Percentiles rank a stretch among this genome's conserved stretches.
These are phyloP conservation scores for Myiopsitta monachus DNA, from an alignment of 2,113 vertebrate genomes.

Conservation along the genomic window DNA sequence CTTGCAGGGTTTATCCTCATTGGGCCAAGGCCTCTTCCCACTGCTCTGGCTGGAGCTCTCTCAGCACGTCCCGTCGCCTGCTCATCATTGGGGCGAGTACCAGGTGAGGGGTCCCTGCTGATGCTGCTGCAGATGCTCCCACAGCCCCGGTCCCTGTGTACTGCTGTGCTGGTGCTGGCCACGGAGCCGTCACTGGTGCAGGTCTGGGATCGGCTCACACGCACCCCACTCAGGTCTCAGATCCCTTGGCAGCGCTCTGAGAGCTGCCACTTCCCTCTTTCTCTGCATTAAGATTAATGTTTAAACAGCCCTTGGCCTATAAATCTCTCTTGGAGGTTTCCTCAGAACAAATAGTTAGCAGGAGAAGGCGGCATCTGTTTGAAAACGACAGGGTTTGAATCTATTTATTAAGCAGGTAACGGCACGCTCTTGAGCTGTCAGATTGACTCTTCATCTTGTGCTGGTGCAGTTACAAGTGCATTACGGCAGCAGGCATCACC, in stretches of 20 bases:
- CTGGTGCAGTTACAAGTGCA: neutral
- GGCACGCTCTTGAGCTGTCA: neutral
- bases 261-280: neutral
- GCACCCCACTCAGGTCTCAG: rapidly evolving
- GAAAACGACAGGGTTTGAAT: neutral
- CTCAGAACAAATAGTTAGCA: conserved; percentile 30
- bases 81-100: rapidly evolving
- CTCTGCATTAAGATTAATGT: neutral
- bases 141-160: rapidly evolving
- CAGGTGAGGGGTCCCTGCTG: rapidly evolving
- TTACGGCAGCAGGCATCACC: neutral
- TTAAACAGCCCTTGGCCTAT: neutral
- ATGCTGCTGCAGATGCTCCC: neutral
- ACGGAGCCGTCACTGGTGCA: rapidly evolving
- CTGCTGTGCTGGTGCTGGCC: neutral
- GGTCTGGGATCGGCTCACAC: neutral
- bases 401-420: conserved; percentile 2
- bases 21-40: too few species aligned
- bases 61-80: rapidly evolving
- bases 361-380: conserved; percentile 12
- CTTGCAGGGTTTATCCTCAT: too few species aligned
- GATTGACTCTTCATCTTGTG: neutral
- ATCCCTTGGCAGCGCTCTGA: neutral
- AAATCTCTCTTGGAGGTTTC: conserved; percentile 9
- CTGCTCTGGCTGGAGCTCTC: neutral